Evolutionary conservation across 2,888 invertebrate genomes (phyloP).

Genomic region (Tortrix viridana): DNA sequence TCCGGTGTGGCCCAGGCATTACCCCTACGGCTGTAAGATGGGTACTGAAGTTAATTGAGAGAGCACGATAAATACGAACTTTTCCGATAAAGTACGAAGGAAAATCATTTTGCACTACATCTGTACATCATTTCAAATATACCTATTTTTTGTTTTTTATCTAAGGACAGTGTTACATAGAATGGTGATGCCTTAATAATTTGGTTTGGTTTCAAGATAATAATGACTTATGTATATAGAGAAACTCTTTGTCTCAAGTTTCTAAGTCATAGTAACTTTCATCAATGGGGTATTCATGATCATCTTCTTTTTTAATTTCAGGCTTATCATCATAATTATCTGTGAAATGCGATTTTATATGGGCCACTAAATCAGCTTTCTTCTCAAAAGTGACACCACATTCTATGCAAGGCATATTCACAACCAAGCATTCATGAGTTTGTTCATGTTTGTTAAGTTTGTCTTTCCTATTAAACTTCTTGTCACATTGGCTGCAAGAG

Average conservation of each 20-base stretch:
- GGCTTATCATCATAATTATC: conserved; percentile 77
- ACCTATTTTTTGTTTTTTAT: conserved; percentile 9
- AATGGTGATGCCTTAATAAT: conserved; percentile 21
- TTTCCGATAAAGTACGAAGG: too few relatives aligned
- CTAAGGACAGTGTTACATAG: conserved; percentile 25
- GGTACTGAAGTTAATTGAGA: too few relatives aligned
- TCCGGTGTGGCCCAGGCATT: too few relatives aligned
- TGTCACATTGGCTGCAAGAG: conserved; percentile 87
- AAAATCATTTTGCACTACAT: too few relatives aligned
- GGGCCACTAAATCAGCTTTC: conserved; percentile 83
- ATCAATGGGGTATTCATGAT: conserved; percentile 64
- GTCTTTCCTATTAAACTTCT: conserved; percentile 87
- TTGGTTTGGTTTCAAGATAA: conserved; percentile 32
- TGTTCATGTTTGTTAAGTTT: conserved; percentile 87
- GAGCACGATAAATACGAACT: too few relatives aligned
- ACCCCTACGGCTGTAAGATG: too few relatives aligned
- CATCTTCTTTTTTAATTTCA: conserved; percentile 73
- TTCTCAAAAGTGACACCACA: conserved; percentile 85
- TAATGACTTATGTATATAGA: conserved; percentile 42
- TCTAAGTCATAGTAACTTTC: conserved; percentile 75
- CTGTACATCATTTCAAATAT: too few relatives aligned
- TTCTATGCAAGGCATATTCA: conserved; percentile 85
- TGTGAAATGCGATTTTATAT: conserved; percentile 84
- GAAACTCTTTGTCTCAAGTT: conserved; percentile 58
- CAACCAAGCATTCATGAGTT: conserved; percentile 85